Conservation (phyloP, 1,140 invertebrate genomes). For the Bombus consobrinus region DNA sequence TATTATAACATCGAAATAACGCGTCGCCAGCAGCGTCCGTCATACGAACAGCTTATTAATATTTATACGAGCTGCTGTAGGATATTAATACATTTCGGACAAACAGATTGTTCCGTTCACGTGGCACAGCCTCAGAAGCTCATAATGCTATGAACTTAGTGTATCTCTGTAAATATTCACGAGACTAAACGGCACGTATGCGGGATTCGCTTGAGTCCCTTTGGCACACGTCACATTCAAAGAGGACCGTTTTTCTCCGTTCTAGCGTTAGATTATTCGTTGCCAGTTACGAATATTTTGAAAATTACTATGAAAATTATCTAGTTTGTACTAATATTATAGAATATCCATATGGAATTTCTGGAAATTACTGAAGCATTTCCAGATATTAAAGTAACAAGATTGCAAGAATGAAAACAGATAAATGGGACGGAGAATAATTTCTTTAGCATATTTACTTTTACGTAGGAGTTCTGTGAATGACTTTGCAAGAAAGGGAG, state of each 20-base stretch:
- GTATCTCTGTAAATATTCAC: constrained; percentile 42
- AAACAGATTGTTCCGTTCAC: constrained; percentile 44
- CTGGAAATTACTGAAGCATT: not conserved
- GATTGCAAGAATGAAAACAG: not conserved
- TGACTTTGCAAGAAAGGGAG: not conserved
- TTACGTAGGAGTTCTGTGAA: not conserved
- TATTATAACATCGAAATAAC: constrained; percentile 34
- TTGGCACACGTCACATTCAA: not conserved
- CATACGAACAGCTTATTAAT: constrained; percentile 40
- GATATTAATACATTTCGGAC: constrained; percentile 50
- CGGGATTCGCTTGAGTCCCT: not conserved
- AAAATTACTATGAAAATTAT: not conserved
- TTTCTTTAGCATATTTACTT: no score
- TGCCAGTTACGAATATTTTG: not conserved
- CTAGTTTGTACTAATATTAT: no score
- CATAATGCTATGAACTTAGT: constrained; percentile 39
- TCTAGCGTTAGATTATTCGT: not conserved
- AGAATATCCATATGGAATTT: no score
- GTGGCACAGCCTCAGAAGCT: constrained; percentile 40
- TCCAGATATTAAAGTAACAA: no score
- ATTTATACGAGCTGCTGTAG: constrained; percentile 31
- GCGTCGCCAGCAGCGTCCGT: not conserved
- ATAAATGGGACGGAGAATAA: no score
- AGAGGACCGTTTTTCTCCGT: not conserved
- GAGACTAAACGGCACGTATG: constrained; percentile 12